A percentile compares a stretch with the other conserved stretches of the same genome.
Conservation (phyloP, 2,888 invertebrate species). For the Sphaerolaimus hirsutus region DNA sequence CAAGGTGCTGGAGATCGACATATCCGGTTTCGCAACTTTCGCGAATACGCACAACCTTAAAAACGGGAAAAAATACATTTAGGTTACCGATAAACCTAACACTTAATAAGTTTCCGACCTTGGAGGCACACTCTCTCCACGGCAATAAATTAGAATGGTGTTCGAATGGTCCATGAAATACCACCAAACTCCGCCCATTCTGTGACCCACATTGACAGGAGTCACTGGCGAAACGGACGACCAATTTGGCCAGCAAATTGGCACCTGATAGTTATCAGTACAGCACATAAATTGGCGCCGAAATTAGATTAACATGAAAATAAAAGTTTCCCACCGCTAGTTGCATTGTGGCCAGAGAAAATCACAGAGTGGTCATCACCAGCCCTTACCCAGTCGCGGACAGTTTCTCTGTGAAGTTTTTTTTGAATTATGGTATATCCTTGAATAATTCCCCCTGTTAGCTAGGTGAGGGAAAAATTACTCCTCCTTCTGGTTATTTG, state of each 20-base stretch:
- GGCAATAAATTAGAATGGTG: constrained; percentile 51
- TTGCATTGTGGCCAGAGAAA: constrained; percentile 47
- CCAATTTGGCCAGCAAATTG: too few relatives aligned
- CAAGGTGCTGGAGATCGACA: not conserved
- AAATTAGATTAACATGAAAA: too few relatives aligned
- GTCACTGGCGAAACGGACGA: too few relatives aligned
- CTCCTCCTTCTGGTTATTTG: too few relatives aligned
- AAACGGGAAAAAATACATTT: not conserved
- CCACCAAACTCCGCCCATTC: too few relatives aligned
- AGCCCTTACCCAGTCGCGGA: constrained; percentile 52
- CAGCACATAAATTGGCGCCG: too few relatives aligned
- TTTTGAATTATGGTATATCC: not conserved
- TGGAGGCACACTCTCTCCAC: constrained; percentile 53
- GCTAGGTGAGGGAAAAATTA: too few relatives aligned
- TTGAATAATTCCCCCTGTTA: too few relatives aligned
- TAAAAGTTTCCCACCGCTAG: too few relatives aligned
- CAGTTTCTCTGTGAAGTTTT: constrained; percentile 42
- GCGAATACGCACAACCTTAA: not conserved
- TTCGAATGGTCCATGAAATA: constrained; percentile 55
- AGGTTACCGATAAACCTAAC: not conserved
- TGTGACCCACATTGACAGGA: too few relatives aligned
- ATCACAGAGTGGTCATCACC: constrained; percentile 53
- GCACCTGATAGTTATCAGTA: too few relatives aligned
- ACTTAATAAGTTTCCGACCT: constrained; percentile 33
- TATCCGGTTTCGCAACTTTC: not conserved